Evolutionary conservation across 2,888 invertebrate genomes (phyloP), one percentile per base, ranked within the genome.

Genomic region (Platycheirus albimanus): DNA sequence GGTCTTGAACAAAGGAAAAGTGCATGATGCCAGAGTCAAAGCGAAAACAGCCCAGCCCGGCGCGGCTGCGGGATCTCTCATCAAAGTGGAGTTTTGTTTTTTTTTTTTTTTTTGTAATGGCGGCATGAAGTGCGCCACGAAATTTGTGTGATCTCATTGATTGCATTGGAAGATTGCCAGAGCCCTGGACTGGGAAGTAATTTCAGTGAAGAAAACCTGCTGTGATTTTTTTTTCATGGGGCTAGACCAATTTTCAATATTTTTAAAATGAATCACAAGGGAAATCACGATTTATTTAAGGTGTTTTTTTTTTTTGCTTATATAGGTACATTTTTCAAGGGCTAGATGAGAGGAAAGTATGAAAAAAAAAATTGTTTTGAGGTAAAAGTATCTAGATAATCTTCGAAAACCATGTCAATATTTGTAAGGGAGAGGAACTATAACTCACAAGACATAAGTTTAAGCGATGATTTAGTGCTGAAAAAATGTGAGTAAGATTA

Each of bases 131-230:
- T 58, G 51, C 43, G 38, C 61, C 58, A 80, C 45, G 70, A 80
- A 80, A 80, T 70, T 58, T 75, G n/a, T 80, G 70, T 38, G 75
- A 70, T 80, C 70, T 45, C 64, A 70, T 75, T 80, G 75, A 80
- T 80, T 76, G 80, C 20, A 58, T 11, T 47, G 28, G 63, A 20
- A 64, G 75, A 70, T 78, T 66, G 36, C 24, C 54, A 20, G 2
- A n/a, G n/a, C n/a, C n/a, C n/a, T 10, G 10, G 38, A 30, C 15
- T 36, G 36, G 38, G 58, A 70, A 41, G 61, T 54, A 43, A 71
- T 76, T 19, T 20, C 13, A n/a, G n/a, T 24, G 5, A 30, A 8
- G 5, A 43, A 61, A 70, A 28, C 20, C 24, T 56, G 47, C 30
- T 36, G 38, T 33, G 11, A 36, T 28, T 45, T 72, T 45, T 13